Conservation (phyloP, 2,888 invertebrate species). For the Melinaea marsaeus region DNA sequence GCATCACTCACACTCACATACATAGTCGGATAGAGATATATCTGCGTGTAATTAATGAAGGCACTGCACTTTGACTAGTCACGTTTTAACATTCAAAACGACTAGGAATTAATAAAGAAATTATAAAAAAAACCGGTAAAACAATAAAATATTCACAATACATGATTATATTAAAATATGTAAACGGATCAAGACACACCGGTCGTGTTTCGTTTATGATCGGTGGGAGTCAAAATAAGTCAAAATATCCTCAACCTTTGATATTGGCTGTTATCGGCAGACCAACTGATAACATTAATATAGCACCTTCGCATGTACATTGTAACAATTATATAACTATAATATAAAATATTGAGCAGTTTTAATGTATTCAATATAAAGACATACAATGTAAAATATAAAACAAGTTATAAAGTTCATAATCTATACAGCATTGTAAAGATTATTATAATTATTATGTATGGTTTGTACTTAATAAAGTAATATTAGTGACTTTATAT, state of each 20-base stretch:
- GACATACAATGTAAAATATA: neutral
- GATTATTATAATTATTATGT: neutral
- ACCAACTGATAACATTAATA: neutral
- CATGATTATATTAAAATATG: slow-evolving; percentile 4
- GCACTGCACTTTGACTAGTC: slow-evolving; percentile 23
- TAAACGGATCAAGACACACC: neutral
- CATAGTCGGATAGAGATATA: neutral
- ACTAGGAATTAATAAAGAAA: slow-evolving; percentile 10
- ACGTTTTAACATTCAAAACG: slow-evolving; percentile 6
- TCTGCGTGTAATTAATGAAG: slow-evolving; percentile 18
- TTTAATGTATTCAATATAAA: slow-evolving; percentile 12
- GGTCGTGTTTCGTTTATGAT: neutral
- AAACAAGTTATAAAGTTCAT: neutral
- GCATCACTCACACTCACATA: slow-evolving; percentile 1
- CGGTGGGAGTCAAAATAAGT: slow-evolving; percentile 19
- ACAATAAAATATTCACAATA: neutral
- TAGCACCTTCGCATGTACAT: slow-evolving; percentile 35
- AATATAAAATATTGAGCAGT: slow-evolving; percentile 45
- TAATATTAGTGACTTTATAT: slow-evolving; percentile 3
- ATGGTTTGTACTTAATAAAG: slow-evolving; percentile 3
- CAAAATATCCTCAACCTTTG: no score
- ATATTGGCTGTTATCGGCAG: no score
- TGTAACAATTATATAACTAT: slow-evolving; percentile 30
- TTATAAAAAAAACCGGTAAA: neutral
- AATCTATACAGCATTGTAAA: neutral